Base-by-base conservation (phyloP, 92 coral and sea anemone species). In the Galaxea fascicularis region DNA sequence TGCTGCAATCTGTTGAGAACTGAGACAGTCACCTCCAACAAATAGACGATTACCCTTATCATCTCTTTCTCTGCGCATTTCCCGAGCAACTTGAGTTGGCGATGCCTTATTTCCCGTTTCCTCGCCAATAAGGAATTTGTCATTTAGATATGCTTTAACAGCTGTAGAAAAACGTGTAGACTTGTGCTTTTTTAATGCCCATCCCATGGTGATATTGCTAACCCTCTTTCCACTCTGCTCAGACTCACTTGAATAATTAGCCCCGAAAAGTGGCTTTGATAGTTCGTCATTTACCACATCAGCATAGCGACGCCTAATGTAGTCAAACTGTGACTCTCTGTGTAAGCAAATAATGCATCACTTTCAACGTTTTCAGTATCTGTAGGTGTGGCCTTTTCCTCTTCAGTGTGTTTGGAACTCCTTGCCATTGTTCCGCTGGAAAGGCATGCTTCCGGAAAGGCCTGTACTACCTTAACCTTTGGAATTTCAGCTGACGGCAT, bases 1-100 rank as follows among this genome's bases (percentile, higher is more conserved):
- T 58, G 77, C 77, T 31, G 85, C 74, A 58, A 81, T 81, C 67
- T 81, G 85, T 81, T 81, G 85, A 81, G 69, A 81, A 58, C 85
- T 81, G 77, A 81, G 85, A 71, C 85, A 49, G 68, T 80, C 83
- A 49, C 65, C 76, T 47, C 67, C 76, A 67, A 80, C 85, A 80
- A 80, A 66, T 27, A 78, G 71, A 51, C 74, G 62, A 64, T 63
- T 27, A 39, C 83, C 83, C 58, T 78, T 27, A 31, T 58, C 83
- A 78, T 63, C 58, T 78, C 83, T 4, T 77, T 77, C 82, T 77
- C 69, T 77, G 71, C 25, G 82, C 82, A 56, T 58, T 56, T 77
- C 82, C 47, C 76, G 85, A 49, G 74, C 85, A 80, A 67, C 85
- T 76, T 76, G 80, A 28, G 80, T 76, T 56, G 80, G 80, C n/a